These are phyloP conservation scores for Leptarthrus brevirostris DNA, from an alignment of 2,888 invertebrate genomes.

Conservation along the genomic window DNA sequence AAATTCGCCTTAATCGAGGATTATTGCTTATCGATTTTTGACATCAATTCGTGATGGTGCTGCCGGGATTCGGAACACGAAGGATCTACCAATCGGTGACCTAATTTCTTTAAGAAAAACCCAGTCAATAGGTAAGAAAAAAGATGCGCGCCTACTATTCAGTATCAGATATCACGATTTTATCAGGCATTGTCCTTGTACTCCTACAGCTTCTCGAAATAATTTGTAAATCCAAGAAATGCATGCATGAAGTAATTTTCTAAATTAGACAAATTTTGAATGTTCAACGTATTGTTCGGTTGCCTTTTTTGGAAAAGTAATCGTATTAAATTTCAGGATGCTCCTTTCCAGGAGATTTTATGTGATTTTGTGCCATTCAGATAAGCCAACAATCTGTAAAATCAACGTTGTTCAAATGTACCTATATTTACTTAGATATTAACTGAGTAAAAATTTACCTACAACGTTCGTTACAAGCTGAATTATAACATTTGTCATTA, in stretches of 20 bases:
- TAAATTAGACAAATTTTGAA: constrained; percentile 13
- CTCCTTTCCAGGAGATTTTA: no score
- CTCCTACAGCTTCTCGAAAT: background rate
- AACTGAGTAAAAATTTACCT: no score
- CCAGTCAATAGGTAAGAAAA: no score
- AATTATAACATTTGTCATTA: no score
- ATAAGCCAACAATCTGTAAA: no score
- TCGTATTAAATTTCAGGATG: constrained; percentile 28
- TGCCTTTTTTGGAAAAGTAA: constrained; percentile 25
- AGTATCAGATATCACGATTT: constrained; percentile 24
- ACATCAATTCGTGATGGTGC: constrained; percentile 21
- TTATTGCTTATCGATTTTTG: constrained; percentile 43
- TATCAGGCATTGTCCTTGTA: constrained; percentile 20
- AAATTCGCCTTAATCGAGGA: constrained; percentile 1
- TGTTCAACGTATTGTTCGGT: background rate
- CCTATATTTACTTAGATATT: no score
- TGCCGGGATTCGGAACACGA: background rate
- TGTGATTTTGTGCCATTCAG: no score
- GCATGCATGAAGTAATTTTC: constrained; percentile 29
- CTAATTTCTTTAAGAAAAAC: constrained; percentile 13
- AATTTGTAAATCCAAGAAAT: constrained; percentile 10
- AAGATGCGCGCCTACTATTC: background rate
- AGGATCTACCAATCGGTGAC: constrained; percentile 6
- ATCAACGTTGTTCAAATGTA: no score
- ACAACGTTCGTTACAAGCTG: no score